Conservation (phyloP, 1,140 invertebrate genomes). For the Melanaphis sacchari region DNA sequence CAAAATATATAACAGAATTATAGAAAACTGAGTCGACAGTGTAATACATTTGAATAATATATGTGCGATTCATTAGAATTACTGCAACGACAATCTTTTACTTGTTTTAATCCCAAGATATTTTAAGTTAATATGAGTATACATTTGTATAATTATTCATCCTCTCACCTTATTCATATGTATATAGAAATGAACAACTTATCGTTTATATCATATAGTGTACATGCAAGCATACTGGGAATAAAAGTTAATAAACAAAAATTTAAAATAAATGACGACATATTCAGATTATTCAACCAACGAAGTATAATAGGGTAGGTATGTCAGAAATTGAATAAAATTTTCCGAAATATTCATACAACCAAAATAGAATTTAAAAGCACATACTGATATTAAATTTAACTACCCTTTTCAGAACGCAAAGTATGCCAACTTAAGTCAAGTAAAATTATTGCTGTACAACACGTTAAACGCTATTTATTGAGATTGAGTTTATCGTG, state of each 20-base stretch:
- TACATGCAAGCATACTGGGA: not conserved
- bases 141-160: not conserved
- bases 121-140: constrained; percentile 11
- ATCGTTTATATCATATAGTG: not conserved
- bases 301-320: not conserved
- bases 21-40: not conserved
- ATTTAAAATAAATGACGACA: not conserved
- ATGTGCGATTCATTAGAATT: not conserved
- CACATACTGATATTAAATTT: not conserved
- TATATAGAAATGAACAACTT: not conserved
- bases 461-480: not conserved
- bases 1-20: not conserved
- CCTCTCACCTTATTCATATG: not conserved
- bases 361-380: not conserved
- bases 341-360: not conserved
- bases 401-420: not conserved
- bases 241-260: not conserved
- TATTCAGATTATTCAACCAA: not conserved
- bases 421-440: not conserved
- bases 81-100: not conserved
- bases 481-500: not conserved
- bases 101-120: not conserved
- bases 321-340: not conserved
- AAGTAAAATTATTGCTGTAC: not conserved
- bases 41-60: not conserved